Evolutionary conservation across 2,113 vertebrate species (phyloP).

Genomic region (Psephotus haematonotus): DNA sequence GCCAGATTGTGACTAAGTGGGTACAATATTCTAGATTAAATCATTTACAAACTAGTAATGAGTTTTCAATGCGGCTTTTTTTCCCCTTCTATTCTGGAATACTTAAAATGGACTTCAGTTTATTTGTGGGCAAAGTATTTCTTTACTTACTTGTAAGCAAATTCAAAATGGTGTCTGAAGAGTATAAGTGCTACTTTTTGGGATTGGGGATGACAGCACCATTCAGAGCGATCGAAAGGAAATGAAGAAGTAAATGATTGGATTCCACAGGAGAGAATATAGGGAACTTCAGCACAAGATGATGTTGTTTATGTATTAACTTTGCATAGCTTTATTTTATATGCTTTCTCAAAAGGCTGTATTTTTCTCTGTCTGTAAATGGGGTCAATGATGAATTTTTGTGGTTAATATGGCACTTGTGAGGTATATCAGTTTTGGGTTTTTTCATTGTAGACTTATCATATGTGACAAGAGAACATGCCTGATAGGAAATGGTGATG

Average conservation of each 20-base stretch:
- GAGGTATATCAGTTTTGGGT: background rate
- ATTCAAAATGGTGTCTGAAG: background rate
- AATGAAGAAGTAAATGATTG: background rate
- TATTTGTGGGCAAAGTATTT: background rate
- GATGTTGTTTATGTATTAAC: background rate
- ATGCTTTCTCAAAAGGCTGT: background rate
- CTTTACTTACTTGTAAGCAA: background rate
- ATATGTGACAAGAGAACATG: background rate
- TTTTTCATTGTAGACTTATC: background rate
- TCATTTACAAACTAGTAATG: slow-evolving; percentile 69
- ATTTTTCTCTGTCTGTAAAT: background rate
- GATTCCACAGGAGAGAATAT: background rate
- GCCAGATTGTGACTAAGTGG: slow-evolving; percentile 70
- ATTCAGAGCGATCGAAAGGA: background rate
- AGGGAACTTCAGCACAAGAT: background rate
- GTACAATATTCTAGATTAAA: slow-evolving; percentile 61
- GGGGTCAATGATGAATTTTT: background rate
- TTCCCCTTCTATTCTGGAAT: background rate
- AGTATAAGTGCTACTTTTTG: background rate
- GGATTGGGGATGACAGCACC: background rate
- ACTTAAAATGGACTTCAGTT: background rate
- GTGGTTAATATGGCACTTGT: background rate
- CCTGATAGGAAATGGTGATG: background rate
- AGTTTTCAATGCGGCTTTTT: slow-evolving; percentile 64
- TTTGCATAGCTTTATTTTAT: background rate